Conservation (phyloP, 2,797 vertebrate species). For the Cottoperca gobio region DNA sequence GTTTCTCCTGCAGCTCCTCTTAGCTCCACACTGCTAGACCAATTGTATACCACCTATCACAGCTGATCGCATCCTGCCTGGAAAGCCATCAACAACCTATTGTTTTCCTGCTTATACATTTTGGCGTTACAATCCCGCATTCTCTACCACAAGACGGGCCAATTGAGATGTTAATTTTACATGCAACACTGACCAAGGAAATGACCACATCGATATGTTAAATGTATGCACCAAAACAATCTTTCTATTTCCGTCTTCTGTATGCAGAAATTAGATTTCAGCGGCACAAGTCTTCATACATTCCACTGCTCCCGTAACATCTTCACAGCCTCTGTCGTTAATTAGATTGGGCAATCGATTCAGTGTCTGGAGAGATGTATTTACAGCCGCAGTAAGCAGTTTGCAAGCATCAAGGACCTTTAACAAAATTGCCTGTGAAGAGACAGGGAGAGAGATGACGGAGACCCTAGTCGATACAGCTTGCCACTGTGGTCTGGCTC, state of each 20-base stretch:
- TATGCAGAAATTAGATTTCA: constrained; percentile 42
- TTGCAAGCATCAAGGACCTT: constrained; percentile 77
- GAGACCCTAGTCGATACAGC: constrained; percentile 67
- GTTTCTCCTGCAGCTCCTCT: constrained; percentile 34
- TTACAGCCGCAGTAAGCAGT: constrained; percentile 79
- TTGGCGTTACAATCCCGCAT: constrained; percentile 26
- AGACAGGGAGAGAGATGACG: constrained; percentile 62
- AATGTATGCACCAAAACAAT: background rate
- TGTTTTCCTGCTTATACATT: constrained; percentile 50
- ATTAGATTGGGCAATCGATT: constrained; percentile 80
- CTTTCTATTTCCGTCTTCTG: constrained; percentile 11
- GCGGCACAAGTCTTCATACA: constrained; percentile 43
- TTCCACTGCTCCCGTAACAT: constrained; percentile 61
- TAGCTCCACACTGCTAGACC: constrained; percentile 39
- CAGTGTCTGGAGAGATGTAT: constrained; percentile 77
- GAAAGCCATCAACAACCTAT: constrained; percentile 47
- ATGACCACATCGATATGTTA: constrained; percentile 8
- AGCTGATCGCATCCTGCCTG: constrained; percentile 41
- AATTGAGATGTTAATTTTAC: constrained; percentile 3
- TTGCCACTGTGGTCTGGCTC: constrained; percentile 53
- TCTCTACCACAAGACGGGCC: no score
- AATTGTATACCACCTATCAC: constrained; percentile 57
- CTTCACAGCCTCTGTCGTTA: constrained; percentile 73
- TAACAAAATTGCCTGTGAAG: constrained; percentile 80
- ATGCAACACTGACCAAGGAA: background rate